These are phyloP conservation scores for Numenius arquata DNA, from an alignment of 2,113 vertebrate genomes.

Conservation along the genomic window DNA sequence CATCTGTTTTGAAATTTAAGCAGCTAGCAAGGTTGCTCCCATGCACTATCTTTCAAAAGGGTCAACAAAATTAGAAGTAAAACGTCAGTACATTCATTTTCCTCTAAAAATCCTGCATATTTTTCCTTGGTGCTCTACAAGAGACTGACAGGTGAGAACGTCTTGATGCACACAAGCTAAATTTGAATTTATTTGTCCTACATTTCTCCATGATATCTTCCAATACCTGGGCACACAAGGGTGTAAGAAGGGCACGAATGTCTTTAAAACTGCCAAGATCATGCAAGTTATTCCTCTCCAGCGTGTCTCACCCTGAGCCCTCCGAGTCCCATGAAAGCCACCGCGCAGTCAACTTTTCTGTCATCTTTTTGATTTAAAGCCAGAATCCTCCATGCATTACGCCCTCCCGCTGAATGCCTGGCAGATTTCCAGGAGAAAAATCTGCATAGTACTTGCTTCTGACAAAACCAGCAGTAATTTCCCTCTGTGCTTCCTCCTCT, in stretches of 20 bases:
- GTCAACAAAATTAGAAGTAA: neutral
- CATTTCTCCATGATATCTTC: neutral
- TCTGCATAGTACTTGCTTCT: neutral
- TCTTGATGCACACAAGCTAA: neutral
- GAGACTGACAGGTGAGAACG: neutral
- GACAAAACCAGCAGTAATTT: neutral
- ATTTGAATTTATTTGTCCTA: neutral
- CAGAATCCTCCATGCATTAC: neutral
- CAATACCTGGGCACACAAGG: neutral
- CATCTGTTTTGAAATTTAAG: neutral
- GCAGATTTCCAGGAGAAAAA: conserved; percentile 14
- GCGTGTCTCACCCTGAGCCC: neutral
- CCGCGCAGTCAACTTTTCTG: neutral
- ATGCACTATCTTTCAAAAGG: neutral
- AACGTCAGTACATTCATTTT: neutral
- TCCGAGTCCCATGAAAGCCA: neutral
- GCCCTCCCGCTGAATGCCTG: neutral
- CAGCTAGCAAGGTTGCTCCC: neutral
- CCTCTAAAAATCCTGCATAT: neutral
- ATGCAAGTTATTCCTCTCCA: neutral
- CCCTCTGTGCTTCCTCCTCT: neutral
- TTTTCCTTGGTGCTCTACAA: neutral
- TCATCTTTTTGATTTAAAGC: conserved; percentile 13
- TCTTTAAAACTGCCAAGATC: neutral
- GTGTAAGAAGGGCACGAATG: neutral